Evolutionary conservation across 2,113 vertebrate genomes (phyloP), one percentile per base, ranked within the genome.

Genomic region (Plecotus auritus): DNA sequence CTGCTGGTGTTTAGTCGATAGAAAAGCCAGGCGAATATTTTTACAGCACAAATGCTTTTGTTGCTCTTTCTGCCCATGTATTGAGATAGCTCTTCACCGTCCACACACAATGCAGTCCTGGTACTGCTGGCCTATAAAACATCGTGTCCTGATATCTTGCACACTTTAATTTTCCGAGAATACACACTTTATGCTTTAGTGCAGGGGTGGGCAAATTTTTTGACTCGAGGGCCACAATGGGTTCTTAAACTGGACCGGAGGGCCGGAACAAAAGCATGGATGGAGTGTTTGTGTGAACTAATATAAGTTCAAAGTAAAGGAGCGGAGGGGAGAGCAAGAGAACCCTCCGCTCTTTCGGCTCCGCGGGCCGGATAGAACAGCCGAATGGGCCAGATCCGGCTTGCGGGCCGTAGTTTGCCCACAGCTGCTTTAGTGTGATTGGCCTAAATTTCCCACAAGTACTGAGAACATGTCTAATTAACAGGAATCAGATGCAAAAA

Each of bases 141-240:
- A 9, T 32, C n/a, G 3, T 32, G 0, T 59, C 12, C 7, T 0
- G 2, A 11, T 51, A 35, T n/a, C 6, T 74, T 30, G 7, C 2
- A 35, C 14, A 49, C 0, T 80, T 61, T 35, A 9, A 35, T 81
- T 11, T 74, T 83, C 8, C 32, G 40, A 10, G 17, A n/a, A 77
- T 35, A 32, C 1, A 51, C 26, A 47, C 9, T 9, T 37, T 37
- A 28, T 30, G 16, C 1, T 83, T 93, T 66, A 10, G 1, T 17
- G 22, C n/a, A n/a, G n/a, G n/a, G n/a, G n/a, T n/a, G n/a, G n/a
- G n/a, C n/a, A n/a, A n/a, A n/a, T n/a, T n/a, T n/a, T n/a, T n/a
- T n/a, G n/a, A n/a, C n/a, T n/a, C n/a, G n/a, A n/a, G n/a, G n/a
- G n/a, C n/a, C n/a, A n/a, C n/a, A n/a, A n/a, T n/a, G n/a, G n/a